phyloP scores from a whole-genome alignment of 2,888 invertebrate genomes.

The Cosmopolites sordidus region DNA sequence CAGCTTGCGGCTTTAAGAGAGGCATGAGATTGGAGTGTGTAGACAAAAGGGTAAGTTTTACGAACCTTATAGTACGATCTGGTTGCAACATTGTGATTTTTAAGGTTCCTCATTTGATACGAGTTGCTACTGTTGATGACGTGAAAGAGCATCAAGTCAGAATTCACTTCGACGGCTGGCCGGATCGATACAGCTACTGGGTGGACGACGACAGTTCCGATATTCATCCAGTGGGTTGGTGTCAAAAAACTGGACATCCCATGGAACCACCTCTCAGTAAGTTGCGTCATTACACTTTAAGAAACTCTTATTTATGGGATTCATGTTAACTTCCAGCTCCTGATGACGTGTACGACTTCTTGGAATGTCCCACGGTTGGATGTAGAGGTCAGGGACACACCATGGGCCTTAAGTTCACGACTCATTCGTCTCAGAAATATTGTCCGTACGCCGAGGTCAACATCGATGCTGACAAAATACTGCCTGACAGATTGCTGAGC shows the following conservation, averaged over 20 bases:
- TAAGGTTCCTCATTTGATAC: constrained; percentile 72
- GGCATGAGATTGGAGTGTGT: constrained; percentile 82
- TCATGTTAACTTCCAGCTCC: constrained; percentile 50
- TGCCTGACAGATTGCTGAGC: constrained; percentile 52
- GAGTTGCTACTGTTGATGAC: constrained; percentile 78
- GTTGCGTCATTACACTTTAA: constrained; percentile 34
- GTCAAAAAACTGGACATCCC: constrained; percentile 81
- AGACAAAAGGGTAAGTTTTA: constrained; percentile 53
- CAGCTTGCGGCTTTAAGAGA: constrained; percentile 71
- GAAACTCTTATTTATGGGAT: not conserved
- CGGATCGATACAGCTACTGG: constrained; percentile 78
- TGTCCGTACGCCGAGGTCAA: constrained; percentile 71
- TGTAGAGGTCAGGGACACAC: constrained; percentile 89
- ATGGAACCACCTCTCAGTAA: constrained; percentile 78
- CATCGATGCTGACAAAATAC: constrained; percentile 49
- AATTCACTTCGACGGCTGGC: constrained; percentile 88
- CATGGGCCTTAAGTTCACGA: constrained; percentile 69
- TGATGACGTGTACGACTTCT: constrained; percentile 57
- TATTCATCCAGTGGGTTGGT: constrained; percentile 90
- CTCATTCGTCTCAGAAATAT: constrained; percentile 66
- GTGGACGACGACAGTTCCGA: constrained; percentile 87
- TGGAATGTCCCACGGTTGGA: constrained; percentile 77
- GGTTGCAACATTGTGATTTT: not conserved
- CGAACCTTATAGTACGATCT: too few species aligned
- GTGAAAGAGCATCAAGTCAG: constrained; percentile 71